Evolutionary conservation across 2,113 vertebrate genomes (phyloP).

Genomic region (Upupa epops): DNA sequence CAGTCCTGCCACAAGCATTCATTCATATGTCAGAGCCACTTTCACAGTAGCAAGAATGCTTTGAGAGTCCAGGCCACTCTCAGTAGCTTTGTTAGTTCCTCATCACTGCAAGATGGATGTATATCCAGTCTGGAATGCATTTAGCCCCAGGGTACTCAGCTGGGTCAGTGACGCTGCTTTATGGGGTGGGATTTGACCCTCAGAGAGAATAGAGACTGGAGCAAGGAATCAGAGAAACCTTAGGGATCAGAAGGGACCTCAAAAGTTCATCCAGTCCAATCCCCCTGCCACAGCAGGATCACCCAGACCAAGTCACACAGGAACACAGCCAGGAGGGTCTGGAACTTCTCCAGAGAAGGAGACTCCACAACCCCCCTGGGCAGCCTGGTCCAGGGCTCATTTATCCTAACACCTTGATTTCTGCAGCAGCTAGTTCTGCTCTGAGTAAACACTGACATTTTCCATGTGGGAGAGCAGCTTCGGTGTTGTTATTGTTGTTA

Average conservation of each 20-base stretch:
- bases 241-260: too few species aligned
- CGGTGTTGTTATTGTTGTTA: neutral
- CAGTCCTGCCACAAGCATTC: neutral
- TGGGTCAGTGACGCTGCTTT: neutral
- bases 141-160: neutral
- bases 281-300: too few species aligned
- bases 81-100: neutral
- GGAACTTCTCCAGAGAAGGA: too few species aligned
- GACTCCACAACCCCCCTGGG: too few species aligned
- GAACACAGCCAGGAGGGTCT: too few species aligned
- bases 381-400: too few species aligned
- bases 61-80: neutral
- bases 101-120: neutral
- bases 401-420: neutral
- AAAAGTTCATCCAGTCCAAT: too few species aligned
- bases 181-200: neutral
- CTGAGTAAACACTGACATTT: conserved; percentile 14
- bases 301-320: too few species aligned
- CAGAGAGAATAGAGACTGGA: neutral
- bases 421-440: neutral
- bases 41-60: neutral
- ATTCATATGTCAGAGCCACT: neutral
- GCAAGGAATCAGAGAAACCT: too few species aligned
- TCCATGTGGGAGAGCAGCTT: conserved; percentile 38
- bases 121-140: neutral